Evolutionary conservation across 2,888 invertebrate genomes (phyloP), one percentile per base, ranked within the genome.

Genomic region (Pammene aurita): DNA sequence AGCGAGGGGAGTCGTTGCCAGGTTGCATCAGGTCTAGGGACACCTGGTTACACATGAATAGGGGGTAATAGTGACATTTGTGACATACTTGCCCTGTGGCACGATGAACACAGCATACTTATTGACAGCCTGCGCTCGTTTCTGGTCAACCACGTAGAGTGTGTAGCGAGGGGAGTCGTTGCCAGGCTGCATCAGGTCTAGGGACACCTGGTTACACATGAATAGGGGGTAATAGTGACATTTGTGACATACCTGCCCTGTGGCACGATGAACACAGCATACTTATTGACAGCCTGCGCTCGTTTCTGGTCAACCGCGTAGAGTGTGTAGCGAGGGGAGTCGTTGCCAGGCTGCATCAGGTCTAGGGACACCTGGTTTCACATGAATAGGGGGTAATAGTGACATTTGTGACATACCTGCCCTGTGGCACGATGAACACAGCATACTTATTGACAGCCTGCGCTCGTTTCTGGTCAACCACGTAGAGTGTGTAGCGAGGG

Each of bases 251-350:
- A 44, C n/a, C 5, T n/a, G 14, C 6, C n/a, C n/a, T n/a, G 96
- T 0, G 99, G 99, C 0, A 99, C 98, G 75, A 99, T 96, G 85
- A 99, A 98, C 2, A 97, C 97, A 0, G 97, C n/a, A n/a, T 97
- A 98, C 80, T 95, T 95, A 63, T 93, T 94, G 81, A 90, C 88
- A 44, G 90, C 93, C 71, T 93, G 92, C 0, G 93, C 82, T 7
- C 90, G 86, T 38, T 93, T 92, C 79, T 95, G 94, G 85, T 99
- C 98, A 0, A 97, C 94, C 18, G 99, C 93, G 76, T 96, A 95
- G 46, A 99, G 91, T 0, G 96, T 96, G 84, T 96, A 99, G 34
- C 97, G 93, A 0, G 96, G 95, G 0, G 82, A 80, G 5, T 93
- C 88, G 48, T 94, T 93, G 0, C 94, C 94, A 0, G 94, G 94